These are phyloP conservation scores for Ctenomys sociabilis DNA, from an alignment of 2,113 vertebrate genomes.

Conservation along the genomic window DNA sequence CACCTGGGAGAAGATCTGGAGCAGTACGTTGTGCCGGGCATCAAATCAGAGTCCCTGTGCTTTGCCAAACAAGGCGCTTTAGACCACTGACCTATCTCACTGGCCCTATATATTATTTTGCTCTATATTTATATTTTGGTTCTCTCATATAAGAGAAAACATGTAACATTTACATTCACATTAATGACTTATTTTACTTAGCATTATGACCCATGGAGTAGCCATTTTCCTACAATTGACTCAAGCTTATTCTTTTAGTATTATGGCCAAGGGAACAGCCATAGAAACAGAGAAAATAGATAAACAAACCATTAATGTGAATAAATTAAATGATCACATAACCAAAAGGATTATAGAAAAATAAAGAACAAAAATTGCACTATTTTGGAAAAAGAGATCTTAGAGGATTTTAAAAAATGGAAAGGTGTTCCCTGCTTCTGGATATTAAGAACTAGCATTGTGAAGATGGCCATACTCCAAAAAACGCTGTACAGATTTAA, in stretches of 20 bases:
- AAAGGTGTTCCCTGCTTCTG: too few relatives aligned
- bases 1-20: too few relatives aligned
- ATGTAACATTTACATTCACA: background rate
- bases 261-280: background rate
- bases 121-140: background rate
- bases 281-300: constrained; percentile 9
- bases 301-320: background rate
- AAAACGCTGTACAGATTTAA: too few relatives aligned
- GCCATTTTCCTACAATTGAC: background rate
- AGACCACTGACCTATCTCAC: too few relatives aligned
- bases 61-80: too few relatives aligned
- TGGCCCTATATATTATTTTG: background rate
- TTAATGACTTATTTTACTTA: background rate
- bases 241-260: background rate
- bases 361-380: too few relatives aligned
- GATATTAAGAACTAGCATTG: too few relatives aligned
- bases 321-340: background rate
- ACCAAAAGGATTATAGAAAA: background rate
- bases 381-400: too few relatives aligned
- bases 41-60: too few relatives aligned
- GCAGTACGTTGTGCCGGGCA: too few relatives aligned
- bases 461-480: too few relatives aligned
- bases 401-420: too few relatives aligned
- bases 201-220: background rate
- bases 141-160: background rate